A percentile compares a stretch with the other conserved stretches of the same genome.
These are phyloP conservation scores for Esox lucius DNA, from an alignment of 2,797 vertebrate species.

Conservation along the genomic window DNA sequence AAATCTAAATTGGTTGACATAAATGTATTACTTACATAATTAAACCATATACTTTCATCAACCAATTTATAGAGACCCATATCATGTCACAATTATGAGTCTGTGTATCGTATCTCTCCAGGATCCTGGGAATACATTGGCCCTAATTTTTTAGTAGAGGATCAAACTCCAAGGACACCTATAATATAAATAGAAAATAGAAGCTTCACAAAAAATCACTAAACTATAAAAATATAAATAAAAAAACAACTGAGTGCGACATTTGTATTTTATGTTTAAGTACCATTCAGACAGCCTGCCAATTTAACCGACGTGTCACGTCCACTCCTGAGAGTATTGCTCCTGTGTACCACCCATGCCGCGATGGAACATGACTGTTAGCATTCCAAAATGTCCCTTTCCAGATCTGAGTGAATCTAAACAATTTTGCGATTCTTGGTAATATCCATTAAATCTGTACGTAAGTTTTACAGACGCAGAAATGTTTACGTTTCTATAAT, in stretches of 20 bases:
- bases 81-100: background rate
- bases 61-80: background rate
- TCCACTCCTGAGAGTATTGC: slow-evolving; percentile 1
- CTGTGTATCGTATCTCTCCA: background rate
- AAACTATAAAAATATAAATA: slow-evolving; percentile 14
- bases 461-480: slow-evolving; percentile 8
- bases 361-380: background rate
- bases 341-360: background rate
- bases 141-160: background rate
- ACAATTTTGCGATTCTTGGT: background rate
- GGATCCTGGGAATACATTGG: background rate
- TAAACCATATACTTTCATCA: background rate
- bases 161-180: background rate
- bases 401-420: background rate
- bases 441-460: background rate
- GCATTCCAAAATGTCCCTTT: slow-evolving; percentile 6
- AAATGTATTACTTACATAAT: background rate
- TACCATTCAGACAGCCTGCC: background rate
- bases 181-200: slow-evolving; percentile 8
- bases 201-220: slow-evolving; percentile 1
- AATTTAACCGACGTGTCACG: background rate
- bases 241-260: background rate
- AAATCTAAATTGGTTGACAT: slow-evolving; percentile 5
- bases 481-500: background rate
- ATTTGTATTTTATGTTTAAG: background rate